Evolutionary conservation across 1,140 invertebrate species (phyloP).

Genomic region (Bombus polaris): DNA sequence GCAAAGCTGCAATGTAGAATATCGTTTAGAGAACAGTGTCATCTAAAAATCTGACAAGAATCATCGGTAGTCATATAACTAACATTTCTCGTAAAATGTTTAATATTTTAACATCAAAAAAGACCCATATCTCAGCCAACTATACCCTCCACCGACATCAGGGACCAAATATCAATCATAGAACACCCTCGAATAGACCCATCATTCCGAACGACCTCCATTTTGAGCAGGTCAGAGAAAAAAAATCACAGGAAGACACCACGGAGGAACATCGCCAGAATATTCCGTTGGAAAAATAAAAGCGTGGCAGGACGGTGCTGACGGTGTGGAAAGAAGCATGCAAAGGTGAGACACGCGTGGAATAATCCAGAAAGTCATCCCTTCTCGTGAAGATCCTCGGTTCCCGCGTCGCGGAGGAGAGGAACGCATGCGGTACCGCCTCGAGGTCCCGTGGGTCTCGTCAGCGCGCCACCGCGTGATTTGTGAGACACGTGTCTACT

Average conservation of each 20-base stretch:
- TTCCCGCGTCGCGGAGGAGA: background rate
- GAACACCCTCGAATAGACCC: background rate
- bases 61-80: background rate
- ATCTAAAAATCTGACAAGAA: background rate
- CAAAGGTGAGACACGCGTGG: slow-evolving; percentile 37
- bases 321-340: background rate
- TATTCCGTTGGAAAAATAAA: slow-evolving; percentile 15
- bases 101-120: background rate
- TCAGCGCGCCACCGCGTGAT: slow-evolving; percentile 52
- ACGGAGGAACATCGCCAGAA: background rate
- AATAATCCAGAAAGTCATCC: slow-evolving; percentile 52
- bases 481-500: slow-evolving; percentile 66
- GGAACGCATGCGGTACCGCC: background rate
- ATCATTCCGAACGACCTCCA: background rate
- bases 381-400: slow-evolving; percentile 28
- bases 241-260: background rate
- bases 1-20: background rate
- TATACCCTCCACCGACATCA: background rate
- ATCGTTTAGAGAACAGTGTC: background rate
- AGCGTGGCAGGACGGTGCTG: background rate
- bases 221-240: background rate
- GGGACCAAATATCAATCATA: background rate
- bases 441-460: slow-evolving; percentile 49
- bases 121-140: background rate
- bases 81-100: background rate